Conservation (phyloP, 2,797 vertebrate genomes). For the Rhinophrynus dorsalis region DNA sequence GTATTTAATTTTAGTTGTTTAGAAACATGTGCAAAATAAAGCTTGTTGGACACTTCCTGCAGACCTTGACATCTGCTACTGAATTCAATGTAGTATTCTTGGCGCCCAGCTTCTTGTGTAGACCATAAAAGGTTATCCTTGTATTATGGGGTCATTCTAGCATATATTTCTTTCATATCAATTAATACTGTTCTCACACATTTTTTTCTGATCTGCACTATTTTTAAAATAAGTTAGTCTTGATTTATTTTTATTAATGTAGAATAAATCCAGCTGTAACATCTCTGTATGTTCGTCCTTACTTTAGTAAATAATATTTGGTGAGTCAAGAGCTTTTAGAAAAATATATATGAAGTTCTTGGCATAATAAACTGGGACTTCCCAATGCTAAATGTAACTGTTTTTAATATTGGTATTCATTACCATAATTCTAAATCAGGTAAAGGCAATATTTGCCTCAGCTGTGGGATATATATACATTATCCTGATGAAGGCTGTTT, state of each 20-base stretch:
- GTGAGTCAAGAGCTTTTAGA: conserved; percentile 63
- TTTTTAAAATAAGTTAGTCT: conserved; percentile 45
- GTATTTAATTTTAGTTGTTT: conserved; percentile 65
- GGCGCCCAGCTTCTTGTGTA: conserved; percentile 30
- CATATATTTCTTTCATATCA: too few relatives aligned
- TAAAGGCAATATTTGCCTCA: too few relatives aligned
- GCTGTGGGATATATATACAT: too few relatives aligned
- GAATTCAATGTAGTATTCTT: conserved; percentile 55
- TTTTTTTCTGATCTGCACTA: conserved; percentile 15
- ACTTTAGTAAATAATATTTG: conserved; percentile 63
- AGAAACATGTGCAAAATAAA: conserved; percentile 70
- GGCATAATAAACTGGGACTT: conserved; percentile 55
- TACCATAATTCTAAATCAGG: conserved; percentile 9
- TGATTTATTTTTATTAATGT: conserved; percentile 55
- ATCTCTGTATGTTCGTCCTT: conserved; percentile 57
- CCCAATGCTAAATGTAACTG: conserved; percentile 57
- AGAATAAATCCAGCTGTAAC: conserved; percentile 64
- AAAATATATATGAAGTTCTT: conserved; percentile 61
- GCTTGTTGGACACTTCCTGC: conserved; percentile 69
- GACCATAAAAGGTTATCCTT: conserved; percentile 8
- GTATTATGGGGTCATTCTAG: conserved; percentile 27
- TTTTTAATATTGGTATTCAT: conserved; percentile 53
- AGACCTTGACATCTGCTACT: conserved; percentile 70
- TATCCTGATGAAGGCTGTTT: too few relatives aligned
- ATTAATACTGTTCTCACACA: conserved; percentile 42